These are phyloP conservation scores for Battus philenor DNA, from an alignment of 1,140 invertebrate species.

Conservation along the genomic window DNA sequence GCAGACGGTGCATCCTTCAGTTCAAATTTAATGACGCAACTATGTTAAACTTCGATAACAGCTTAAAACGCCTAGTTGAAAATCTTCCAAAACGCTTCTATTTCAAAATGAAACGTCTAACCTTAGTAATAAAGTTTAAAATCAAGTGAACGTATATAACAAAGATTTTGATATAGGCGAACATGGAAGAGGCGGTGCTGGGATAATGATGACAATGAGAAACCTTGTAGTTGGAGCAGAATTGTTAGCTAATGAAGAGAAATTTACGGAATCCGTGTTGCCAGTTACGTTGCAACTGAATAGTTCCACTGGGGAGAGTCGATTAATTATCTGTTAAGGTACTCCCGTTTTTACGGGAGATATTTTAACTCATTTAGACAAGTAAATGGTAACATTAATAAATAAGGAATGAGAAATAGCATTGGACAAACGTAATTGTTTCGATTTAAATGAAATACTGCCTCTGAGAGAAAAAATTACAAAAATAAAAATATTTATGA, in stretches of 20 bases:
- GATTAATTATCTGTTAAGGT: too few species aligned
- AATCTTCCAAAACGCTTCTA: neutral
- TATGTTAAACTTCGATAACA: conserved; percentile 11
- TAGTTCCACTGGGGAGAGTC: too few species aligned
- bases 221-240: conserved; percentile 8
- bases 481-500: too few species aligned
- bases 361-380: too few species aligned
- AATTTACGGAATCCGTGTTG: neutral
- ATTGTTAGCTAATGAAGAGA: conserved; percentile 13
- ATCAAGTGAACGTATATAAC: neutral
- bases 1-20: neutral
- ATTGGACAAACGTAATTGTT: too few species aligned
- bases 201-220: conserved; percentile 18
- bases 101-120: neutral
- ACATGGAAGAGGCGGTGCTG: conserved; percentile 17
- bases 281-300: neutral
- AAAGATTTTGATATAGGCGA: conserved; percentile 5
- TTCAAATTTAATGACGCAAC: conserved; percentile 12
- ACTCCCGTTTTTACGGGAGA: too few species aligned
- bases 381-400: too few species aligned
- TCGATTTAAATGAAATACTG: too few species aligned
- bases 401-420: too few species aligned
- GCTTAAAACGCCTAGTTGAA: neutral
- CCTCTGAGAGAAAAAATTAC: too few species aligned
- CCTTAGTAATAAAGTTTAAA: neutral